Evolutionary conservation across 2,797 vertebrate species (phyloP), one percentile per base, ranked within the genome.

Genomic region (Orientallactaga sibirica): DNA sequence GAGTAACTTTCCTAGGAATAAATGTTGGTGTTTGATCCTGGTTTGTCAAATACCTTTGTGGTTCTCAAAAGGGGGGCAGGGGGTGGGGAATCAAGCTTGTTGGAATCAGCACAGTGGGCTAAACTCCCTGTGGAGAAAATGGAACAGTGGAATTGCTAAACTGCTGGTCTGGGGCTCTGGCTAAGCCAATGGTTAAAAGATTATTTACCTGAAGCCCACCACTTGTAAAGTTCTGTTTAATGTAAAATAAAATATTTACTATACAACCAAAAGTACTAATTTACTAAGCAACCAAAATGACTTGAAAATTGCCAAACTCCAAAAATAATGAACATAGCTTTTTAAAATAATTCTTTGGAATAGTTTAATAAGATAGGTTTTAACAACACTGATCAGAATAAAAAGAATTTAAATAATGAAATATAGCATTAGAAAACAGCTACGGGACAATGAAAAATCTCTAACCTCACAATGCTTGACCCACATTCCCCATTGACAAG

Each of bases 251-350:
- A 62, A 75, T 14, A 78, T 62, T 68, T 74, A 79, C 58, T 52
- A 93, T 90, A 27, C 43, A 89, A 80, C 9, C 70, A 81, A 96
- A 92, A 12, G 27, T 16, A 86, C 73, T 71, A 5, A 75, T 83
- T 83, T 74, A 79, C 48, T 52, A 94, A 94, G n/a, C 43, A 89
- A 80, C 9, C 64, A 81, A 96, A 90, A 12, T 37, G 16, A 86
- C 68, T 71, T 87, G 27, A 92, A 96, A 96, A 71, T 55, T 41
- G 1, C n/a, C 61, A 41, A 91, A 80, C 29, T 95, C 24, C 37
- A 91, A 80, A 86, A 91, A 75, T 8, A 81, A 64, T 66, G 19
- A 84, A 37, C 33, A 37, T 37, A 37, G 33, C 33, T 37, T 37
- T 37, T 37, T 37, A 37, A 37, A 37, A 20, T 79, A 43, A 6